Conservation (phyloP, 2,797 vertebrate species). For the Trematomus bernacchii region DNA sequence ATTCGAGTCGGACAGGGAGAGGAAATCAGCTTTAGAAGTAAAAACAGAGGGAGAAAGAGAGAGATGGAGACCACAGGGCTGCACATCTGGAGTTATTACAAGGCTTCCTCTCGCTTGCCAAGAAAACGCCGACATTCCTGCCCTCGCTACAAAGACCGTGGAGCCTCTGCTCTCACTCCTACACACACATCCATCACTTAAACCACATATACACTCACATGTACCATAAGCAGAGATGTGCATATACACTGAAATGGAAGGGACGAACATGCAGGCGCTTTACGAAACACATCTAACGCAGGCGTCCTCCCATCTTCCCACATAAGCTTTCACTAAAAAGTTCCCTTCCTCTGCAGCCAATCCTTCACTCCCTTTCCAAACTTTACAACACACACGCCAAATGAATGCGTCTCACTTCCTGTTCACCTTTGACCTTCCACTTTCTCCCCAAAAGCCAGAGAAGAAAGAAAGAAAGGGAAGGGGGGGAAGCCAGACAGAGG, state of each 20-base stretch:
- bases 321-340: slow-evolving; percentile 67
- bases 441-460: slow-evolving; percentile 82
- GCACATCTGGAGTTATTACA: slow-evolving; percentile 97
- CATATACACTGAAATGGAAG: slow-evolving; percentile 14
- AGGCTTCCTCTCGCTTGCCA: slow-evolving; percentile 85
- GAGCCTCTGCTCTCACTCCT: slow-evolving; percentile 78
- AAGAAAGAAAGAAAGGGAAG: slow-evolving; percentile 46
- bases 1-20: slow-evolving; percentile 86
- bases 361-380: slow-evolving; percentile 53
- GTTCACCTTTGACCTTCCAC: slow-evolving; percentile 93
- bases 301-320: slow-evolving; percentile 45
- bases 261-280: slow-evolving; percentile 24
- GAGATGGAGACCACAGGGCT: slow-evolving; percentile 86
- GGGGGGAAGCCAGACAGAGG: slow-evolving; percentile 47
- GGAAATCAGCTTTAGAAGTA: slow-evolving; percentile 89
- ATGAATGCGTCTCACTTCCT: slow-evolving; percentile 91
- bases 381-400: slow-evolving; percentile 72
- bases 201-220: slow-evolving; percentile 44
- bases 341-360: slow-evolving; percentile 53
- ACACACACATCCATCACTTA: slow-evolving; percentile 74
- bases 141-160: slow-evolving; percentile 82
- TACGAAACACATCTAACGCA: slow-evolving; percentile 25
- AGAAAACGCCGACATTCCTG: slow-evolving; percentile 91
- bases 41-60: slow-evolving; percentile 85
- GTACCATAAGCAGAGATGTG: slow-evolving; percentile 42